Percentiles rank a stretch among this genome's conserved stretches.
phyloP scores from a whole-genome alignment of 1,140 invertebrate genomes.

The Drosophila ficusphila region DNA sequence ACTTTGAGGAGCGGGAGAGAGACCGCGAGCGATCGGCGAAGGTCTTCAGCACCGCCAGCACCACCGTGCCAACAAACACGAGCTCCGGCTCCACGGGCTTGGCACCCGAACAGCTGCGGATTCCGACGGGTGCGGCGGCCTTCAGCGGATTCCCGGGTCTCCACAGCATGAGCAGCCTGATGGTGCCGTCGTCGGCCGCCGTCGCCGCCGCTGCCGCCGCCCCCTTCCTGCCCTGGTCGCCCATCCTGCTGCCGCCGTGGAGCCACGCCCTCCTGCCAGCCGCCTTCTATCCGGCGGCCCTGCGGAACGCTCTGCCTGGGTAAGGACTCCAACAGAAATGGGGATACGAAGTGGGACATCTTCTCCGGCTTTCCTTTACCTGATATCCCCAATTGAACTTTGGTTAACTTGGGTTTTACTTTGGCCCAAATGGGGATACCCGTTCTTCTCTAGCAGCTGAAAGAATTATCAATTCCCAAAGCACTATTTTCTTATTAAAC shows the following conservation, averaged over 20 bases:
- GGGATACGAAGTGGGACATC: neutral
- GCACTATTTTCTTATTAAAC: too few relatives aligned
- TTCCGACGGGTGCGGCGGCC: constrained; percentile 75
- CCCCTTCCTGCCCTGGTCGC: constrained; percentile 86
- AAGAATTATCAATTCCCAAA: too few relatives aligned
- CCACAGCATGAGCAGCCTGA: constrained; percentile 84
- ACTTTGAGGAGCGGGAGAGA: constrained; percentile 12
- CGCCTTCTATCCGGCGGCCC: constrained; percentile 86
- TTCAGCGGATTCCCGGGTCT: constrained; percentile 75
- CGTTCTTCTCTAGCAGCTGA: too few relatives aligned
- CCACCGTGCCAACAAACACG: constrained; percentile 71
- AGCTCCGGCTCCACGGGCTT: constrained; percentile 44
- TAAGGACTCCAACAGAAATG: too few relatives aligned
- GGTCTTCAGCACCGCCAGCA: constrained; percentile 65
- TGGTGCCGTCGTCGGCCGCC: constrained; percentile 84
- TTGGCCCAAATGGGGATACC: too few relatives aligned
- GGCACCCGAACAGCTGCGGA: constrained; percentile 64
- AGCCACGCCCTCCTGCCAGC: constrained; percentile 85
- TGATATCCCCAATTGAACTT: too few relatives aligned
- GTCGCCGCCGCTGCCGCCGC: constrained; percentile 84
- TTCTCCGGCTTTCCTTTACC: too few relatives aligned
- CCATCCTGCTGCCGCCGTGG: constrained; percentile 86
- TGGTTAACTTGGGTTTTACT: too few relatives aligned
- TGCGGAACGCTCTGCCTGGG: constrained; percentile 86
- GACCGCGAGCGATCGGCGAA: constrained; percentile 29